Conservation (phyloP, 2,113 vertebrate species). For the Sander lucioperca region DNA sequence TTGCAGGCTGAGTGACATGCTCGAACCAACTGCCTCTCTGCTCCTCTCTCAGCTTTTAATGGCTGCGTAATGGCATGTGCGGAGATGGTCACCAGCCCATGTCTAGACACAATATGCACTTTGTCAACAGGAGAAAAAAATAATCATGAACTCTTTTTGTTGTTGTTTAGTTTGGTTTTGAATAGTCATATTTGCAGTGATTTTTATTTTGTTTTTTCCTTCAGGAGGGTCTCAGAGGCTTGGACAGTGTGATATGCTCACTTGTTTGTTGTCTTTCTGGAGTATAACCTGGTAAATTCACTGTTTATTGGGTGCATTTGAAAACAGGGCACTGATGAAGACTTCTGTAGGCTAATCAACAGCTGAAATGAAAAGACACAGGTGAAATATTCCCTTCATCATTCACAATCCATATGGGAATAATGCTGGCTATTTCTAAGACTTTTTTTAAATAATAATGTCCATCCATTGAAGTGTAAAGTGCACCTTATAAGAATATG, state of each 20-base stretch:
- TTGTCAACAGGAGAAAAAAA: conserved; percentile 53
- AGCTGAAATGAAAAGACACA: conserved; percentile 8
- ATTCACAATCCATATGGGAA: conserved; percentile 46
- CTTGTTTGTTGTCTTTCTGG: conserved; percentile 52
- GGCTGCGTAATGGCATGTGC: conserved; percentile 49
- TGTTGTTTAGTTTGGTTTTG: conserved; percentile 50
- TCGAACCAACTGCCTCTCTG: conserved; percentile 46
- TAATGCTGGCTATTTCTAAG: conserved; percentile 60
- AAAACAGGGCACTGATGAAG: conserved; percentile 45
- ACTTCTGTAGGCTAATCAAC: conserved; percentile 5
- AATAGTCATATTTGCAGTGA: conserved; percentile 61
- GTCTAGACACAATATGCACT: conserved; percentile 67
- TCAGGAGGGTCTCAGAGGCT: conserved; percentile 31
- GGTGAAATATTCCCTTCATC: conserved; percentile 42
- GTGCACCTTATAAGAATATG: conserved; percentile 69
- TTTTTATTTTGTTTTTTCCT: conserved; percentile 25
- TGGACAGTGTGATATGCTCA: conserved; percentile 54
- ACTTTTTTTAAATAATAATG: conserved; percentile 33
- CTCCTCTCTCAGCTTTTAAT: conserved; percentile 14
- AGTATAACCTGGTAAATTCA: conserved; percentile 50
- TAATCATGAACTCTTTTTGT: conserved; percentile 30
- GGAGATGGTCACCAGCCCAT: conserved; percentile 37
- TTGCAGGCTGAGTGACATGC: conserved; percentile 52
- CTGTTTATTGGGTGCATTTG: conserved; percentile 48
- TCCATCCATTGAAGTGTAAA: conserved; percentile 63